Conservation (phyloP, 2,888 invertebrate genomes). For the Eupithecia vulgata region DNA sequence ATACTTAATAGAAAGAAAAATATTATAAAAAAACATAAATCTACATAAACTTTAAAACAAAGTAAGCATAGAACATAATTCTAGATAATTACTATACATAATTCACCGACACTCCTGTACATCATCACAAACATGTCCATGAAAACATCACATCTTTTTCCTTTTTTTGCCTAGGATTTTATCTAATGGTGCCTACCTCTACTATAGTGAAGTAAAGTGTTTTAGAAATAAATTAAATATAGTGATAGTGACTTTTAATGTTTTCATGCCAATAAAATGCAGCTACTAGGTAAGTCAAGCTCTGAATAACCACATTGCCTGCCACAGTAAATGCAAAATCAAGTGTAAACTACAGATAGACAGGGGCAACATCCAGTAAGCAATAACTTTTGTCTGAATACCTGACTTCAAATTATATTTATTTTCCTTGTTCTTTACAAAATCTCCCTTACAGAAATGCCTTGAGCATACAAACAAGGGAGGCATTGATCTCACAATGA, state of each 20-base stretch:
- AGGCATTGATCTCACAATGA: slow-evolving; percentile 60
- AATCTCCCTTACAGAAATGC: slow-evolving; percentile 89
- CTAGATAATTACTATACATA: not conserved
- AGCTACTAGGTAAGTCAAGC: slow-evolving; percentile 10
- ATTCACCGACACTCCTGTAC: no score
- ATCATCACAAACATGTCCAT: no score
- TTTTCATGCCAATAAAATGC: slow-evolving; percentile 26
- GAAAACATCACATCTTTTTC: not conserved
- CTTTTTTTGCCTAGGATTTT: not conserved
- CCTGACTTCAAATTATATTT: slow-evolving; percentile 88
- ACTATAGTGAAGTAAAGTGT: not conserved
- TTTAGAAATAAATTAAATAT: not conserved
- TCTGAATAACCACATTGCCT: not conserved
- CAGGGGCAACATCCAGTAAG: slow-evolving; percentile 19
- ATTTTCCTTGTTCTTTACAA: slow-evolving; percentile 87
- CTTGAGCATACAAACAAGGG: slow-evolving; percentile 88
- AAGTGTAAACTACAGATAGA: slow-evolving; percentile 32
- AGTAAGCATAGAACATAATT: not conserved
- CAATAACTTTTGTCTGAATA: slow-evolving; percentile 51
- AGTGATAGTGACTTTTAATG: not conserved
- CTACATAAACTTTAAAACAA: not conserved
- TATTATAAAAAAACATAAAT: not conserved
- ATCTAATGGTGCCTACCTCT: not conserved
- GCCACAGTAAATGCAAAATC: slow-evolving; percentile 22
- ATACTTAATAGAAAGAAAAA: no score